Evolutionary conservation across 1,140 invertebrate genomes (phyloP), one percentile per base, ranked within the genome.

Genomic region (Aphaenogaster ashmeadi): DNA sequence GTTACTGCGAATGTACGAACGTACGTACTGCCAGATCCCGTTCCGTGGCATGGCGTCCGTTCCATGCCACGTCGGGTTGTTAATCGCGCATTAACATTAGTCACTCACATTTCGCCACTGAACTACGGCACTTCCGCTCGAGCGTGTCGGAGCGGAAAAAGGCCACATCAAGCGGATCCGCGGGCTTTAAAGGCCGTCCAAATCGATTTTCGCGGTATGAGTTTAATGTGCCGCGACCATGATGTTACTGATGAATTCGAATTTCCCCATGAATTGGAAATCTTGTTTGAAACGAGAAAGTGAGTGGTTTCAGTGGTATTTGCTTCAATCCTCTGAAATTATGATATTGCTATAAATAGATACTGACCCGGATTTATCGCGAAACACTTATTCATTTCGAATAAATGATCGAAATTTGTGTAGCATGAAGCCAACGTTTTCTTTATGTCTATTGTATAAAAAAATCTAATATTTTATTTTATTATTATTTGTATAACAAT

Each of bases 41-140:
- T 56, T 81, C 21, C 66, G 21, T 38, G 54, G 18, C 13, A 54
- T 27, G 41, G 41, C 27, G 27, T 84, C n/a, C 33, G 41, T 50
- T 54, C 11, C 52, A n/a, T 38, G 15, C 44, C 18, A 27, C 4
- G 47, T 62, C 15, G 27, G 13, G 3, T 15, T 66, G 33, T 84
- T 87, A 83, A 84, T 87, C 58, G 78, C 47, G 56, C 67, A 72
- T 87, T 83, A 74, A 84, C 56, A 74, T 83, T 84, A 84, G 60
- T 87, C 79, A 71, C 27, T 69, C 7, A 47, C 54, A 62, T 83
- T 87, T 71, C 54, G 47, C n/a, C 44, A 56, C 15, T 7, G 27
- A 84, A 50, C 50, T 83, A 50, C 66, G 52, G 38, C 18, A 5
- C 54, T 54, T 83, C 21, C 41, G 21, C 67, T 44, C 13, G 54